A percentile compares a stretch with the other conserved stretches of the same genome.
Evolutionary conservation across 2,113 vertebrate genomes (phyloP).

Genomic region (Anthoscopus minutus): DNA sequence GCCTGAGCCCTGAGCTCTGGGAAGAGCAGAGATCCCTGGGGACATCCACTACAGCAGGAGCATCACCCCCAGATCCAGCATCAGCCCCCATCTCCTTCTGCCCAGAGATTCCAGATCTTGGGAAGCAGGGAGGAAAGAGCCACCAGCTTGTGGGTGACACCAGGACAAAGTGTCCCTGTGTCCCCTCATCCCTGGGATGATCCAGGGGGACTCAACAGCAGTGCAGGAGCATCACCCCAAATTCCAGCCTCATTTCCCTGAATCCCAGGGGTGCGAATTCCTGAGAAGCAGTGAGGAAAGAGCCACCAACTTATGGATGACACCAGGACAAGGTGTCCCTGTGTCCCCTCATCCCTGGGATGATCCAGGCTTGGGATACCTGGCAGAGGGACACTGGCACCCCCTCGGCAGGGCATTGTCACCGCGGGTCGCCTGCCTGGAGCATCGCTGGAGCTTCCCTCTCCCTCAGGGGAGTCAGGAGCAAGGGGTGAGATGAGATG

Average conservation of each 20-base stretch:
- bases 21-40: fast-evolving
- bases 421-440: fast-evolving
- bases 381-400: fast-evolving
- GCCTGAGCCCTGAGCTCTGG: not conserved
- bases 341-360: not conserved
- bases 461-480: fast-evolving
- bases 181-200: fast-evolving
- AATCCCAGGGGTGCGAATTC: not conserved
- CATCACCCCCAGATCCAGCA: not conserved
- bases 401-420: not conserved
- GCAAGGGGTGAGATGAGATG: fast-evolving
- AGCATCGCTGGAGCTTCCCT: not conserved
- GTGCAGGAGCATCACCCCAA: not conserved
- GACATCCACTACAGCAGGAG: fast-evolving
- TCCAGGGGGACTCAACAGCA: not conserved
- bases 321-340: not conserved
- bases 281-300: fast-evolving
- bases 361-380: fast-evolving
- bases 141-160: fast-evolving
- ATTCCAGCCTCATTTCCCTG: not conserved
- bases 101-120: fast-evolving
- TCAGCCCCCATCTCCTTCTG: not conserved
- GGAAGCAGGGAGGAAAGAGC: not conserved
- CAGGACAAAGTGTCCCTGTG: not conserved
- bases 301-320: not conserved